Conservation (phyloP, 2,797 vertebrate genomes). For the Dendrocincla tyrannina region DNA sequence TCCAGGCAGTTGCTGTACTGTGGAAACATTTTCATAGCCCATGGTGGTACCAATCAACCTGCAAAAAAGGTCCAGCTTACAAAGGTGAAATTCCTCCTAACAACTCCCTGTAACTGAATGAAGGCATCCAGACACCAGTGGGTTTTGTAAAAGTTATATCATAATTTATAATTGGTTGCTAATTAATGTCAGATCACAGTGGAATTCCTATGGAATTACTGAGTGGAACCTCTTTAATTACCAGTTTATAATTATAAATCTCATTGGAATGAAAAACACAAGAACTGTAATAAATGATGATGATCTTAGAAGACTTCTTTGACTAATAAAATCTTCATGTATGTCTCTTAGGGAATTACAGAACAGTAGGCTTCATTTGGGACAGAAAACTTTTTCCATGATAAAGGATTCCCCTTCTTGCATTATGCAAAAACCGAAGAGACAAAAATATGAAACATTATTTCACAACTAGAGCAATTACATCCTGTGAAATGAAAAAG, state of each 20-base stretch:
- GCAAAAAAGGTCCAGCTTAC: not conserved
- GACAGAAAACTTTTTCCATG: not conserved
- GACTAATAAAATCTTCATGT: slow-evolving; percentile 38
- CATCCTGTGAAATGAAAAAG: not conserved
- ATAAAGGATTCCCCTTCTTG: not conserved
- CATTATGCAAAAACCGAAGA: not conserved
- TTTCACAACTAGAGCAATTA: not conserved
- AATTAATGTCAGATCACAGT: slow-evolving; percentile 73
- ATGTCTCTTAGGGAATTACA: slow-evolving; percentile 15
- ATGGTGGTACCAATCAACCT: not conserved
- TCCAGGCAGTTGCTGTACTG: not conserved
- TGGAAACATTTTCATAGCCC: not conserved
- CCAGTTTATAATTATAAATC: slow-evolving; percentile 71
- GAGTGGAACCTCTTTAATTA: slow-evolving; percentile 68
- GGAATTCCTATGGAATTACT: slow-evolving; percentile 71
- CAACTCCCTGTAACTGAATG: slow-evolving; percentile 6
- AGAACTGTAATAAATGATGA: slow-evolving; percentile 67
- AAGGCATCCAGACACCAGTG: slow-evolving; percentile 39
- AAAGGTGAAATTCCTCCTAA: not conserved
- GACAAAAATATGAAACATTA: not conserved
- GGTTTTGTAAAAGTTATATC: slow-evolving; percentile 42
- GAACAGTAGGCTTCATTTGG: not conserved
- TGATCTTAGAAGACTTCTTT: not conserved
- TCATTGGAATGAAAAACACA: slow-evolving; percentile 67
- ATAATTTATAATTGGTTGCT: slow-evolving; percentile 65